Conservation (phyloP, 2,888 invertebrate genomes). For the Chrysolina americana region DNA sequence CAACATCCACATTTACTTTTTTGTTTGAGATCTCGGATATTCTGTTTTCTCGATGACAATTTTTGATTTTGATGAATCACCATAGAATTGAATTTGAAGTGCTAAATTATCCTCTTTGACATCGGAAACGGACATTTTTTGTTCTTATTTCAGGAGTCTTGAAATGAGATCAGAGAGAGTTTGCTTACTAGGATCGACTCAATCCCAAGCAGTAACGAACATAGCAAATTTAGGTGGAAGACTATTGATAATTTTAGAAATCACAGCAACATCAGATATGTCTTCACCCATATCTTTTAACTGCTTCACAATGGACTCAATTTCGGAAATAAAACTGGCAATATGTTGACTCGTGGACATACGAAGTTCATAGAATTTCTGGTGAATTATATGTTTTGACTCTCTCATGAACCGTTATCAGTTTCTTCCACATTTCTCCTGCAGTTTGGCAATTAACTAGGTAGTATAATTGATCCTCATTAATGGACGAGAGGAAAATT, state of each 20-base stretch:
- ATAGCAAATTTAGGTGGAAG: slow-evolving; percentile 38
- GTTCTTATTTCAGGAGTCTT: not conserved
- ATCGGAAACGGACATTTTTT: not conserved
- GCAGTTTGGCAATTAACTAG: slow-evolving; percentile 47
- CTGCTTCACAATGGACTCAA: slow-evolving; percentile 40
- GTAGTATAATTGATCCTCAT: not conserved
- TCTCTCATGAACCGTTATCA: slow-evolving; percentile 54
- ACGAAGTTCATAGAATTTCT: slow-evolving; percentile 34
- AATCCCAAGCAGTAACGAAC: slow-evolving; percentile 29
- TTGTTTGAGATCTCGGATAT: not conserved
- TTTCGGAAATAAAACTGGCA: slow-evolving; percentile 29
- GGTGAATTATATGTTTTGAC: slow-evolving; percentile 54
- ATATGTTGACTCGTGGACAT: not conserved
- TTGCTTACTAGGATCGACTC: not conserved
- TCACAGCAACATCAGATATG: slow-evolving; percentile 42
- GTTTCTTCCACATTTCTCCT: slow-evolving; percentile 57
- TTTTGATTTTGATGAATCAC: not conserved
- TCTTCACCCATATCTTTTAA: slow-evolving; percentile 40
- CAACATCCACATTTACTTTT: not conserved
- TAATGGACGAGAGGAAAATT: not conserved
- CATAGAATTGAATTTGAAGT: not conserved
- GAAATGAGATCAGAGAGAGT: not conserved
- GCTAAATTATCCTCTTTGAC: not conserved
- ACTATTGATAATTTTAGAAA: slow-evolving; percentile 44
- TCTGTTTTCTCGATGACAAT: not conserved